Conservation (phyloP, 2,797 vertebrate species). For the Corythornis leucogaster region DNA sequence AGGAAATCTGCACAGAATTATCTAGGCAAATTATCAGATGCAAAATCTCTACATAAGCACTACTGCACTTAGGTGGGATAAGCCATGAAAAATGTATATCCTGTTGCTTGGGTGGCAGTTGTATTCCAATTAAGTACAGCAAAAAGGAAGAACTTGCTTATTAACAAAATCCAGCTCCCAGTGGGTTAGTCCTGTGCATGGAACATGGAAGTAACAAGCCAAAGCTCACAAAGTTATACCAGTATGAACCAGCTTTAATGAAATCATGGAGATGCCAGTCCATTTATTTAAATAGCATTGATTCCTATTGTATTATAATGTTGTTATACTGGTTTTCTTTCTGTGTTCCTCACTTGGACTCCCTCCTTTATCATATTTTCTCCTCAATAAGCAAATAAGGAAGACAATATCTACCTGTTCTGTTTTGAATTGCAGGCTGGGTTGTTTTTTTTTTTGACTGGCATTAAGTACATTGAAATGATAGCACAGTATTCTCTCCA, state of each 20-base stretch:
- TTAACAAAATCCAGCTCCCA: background rate
- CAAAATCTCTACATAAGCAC: background rate
- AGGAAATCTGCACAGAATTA: background rate
- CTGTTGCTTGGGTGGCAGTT: background rate
- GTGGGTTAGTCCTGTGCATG: background rate
- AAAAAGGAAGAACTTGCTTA: conserved; percentile 29
- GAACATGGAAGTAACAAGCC: background rate
- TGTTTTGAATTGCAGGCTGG: background rate
- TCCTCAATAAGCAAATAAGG: background rate
- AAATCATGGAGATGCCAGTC: background rate
- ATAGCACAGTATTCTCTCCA: background rate
- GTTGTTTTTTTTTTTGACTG: background rate
- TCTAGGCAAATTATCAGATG: background rate
- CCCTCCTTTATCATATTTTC: background rate
- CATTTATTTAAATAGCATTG: background rate
- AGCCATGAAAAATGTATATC: background rate
- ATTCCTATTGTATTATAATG: background rate
- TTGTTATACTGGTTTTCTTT: background rate
- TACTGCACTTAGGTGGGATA: background rate
- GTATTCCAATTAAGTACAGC: conserved; percentile 37
- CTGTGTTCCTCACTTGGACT: background rate
- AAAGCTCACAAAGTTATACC: background rate
- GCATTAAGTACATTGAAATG: background rate
- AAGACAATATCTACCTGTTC: too few species aligned
- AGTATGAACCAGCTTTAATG: conserved; percentile 24